Evolutionary conservation across 1,140 invertebrate genomes (phyloP), one percentile per base, ranked within the genome.

Genomic region (Zaprionus ghesquierei): DNA sequence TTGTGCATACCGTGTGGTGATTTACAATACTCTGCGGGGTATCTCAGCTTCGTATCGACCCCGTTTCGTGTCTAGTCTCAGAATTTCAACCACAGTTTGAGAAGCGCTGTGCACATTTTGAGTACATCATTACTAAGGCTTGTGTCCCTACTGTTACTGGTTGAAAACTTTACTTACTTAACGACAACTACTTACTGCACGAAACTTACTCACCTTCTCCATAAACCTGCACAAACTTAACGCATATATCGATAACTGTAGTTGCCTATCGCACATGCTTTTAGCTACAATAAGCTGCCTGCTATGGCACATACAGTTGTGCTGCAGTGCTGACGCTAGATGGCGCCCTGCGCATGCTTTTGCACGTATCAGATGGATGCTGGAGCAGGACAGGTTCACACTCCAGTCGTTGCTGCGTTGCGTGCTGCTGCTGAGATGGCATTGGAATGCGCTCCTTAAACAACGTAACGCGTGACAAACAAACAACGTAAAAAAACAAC

Each of bases 391-490:
- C 69, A 74, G 65, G 71, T 69, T 69, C 65, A 50, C 35, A 53
- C 44, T 75, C 54, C 41, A 53, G 58, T 69, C 31, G 65, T 31
- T 35, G 66, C 56, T 68, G 65, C 65, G 64, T 44, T 68, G 65
- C 41, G 18, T 51, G 54, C 56, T 55, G 71, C 58, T 74, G 71
- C 71, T 75, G 71, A 75, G 46, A 75, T 75, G 53, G 38, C 59
- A 59, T 69, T 75, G 71, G 71, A 75, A 75, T 69, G 65, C 41
- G 71, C 41, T 69, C 66, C 71, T 69, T 69, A 41, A 69, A 63
- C 33, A 75, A n/a, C n/a, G n/a, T n/a, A n/a, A n/a, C n/a, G n/a
- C n/a, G n/a, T n/a, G n/a, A n/a, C n/a, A n/a, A n/a, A 62, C 58
- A 63, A 56, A 61, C 50, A 41, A 56, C 31, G 6, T 58, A 38